A percentile compares a stretch with the other conserved stretches of the same genome.
These are phyloP conservation scores for Sebastes trivittatus DNA, from an alignment of 2,797 vertebrate species.

Conservation along the genomic window DNA sequence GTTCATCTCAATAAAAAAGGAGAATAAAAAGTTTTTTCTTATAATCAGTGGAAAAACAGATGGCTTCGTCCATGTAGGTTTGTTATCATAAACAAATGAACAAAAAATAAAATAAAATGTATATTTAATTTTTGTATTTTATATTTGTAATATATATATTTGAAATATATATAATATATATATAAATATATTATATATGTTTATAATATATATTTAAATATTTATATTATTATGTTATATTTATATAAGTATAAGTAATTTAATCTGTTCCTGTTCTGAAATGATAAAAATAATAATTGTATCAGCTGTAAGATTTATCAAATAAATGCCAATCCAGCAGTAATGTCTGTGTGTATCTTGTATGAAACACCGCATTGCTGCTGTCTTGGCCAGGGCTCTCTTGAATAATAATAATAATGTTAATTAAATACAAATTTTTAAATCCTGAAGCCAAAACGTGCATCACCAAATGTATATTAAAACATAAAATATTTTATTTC, in stretches of 20 bases:
- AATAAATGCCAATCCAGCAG: neutral
- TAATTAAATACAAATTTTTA: neutral
- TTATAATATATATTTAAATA: neutral
- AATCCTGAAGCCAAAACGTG: neutral
- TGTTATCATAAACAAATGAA: neutral
- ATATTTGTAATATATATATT: neutral
- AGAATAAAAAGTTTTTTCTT: neutral
- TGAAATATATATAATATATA: neutral
- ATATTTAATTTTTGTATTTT: too few species aligned
- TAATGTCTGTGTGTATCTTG: too few species aligned
- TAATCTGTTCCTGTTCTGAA: neutral
- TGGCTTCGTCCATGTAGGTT: neutral
- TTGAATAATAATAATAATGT: too few species aligned
- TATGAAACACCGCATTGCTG: too few species aligned
- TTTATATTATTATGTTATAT: neutral
- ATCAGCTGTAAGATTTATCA: neutral
- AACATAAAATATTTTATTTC: slow-evolving; percentile 73
- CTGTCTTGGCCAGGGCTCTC: too few species aligned
- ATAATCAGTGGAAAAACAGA: neutral
- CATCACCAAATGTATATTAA: slow-evolving; percentile 41
- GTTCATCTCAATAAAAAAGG: neutral
- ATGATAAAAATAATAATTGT: too few species aligned
- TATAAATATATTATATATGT: neutral
- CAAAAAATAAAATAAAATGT: neutral
- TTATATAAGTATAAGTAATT: too few species aligned